Evolutionary conservation across 2,113 vertebrate genomes (phyloP).

Genomic region (Mustela lutreola): DNA sequence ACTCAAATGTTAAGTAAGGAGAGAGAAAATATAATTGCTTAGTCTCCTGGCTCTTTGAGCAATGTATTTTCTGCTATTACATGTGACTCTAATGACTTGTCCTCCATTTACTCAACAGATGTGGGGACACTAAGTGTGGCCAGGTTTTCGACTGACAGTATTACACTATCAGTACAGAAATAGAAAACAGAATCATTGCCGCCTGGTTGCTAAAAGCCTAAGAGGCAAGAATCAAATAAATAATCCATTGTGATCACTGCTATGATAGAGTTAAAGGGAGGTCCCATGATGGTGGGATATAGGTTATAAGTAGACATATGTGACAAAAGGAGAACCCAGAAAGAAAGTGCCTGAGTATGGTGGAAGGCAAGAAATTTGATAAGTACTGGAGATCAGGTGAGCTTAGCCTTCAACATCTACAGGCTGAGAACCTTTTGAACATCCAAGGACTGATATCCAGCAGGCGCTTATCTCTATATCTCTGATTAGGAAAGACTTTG

Average conservation of each 20-base stretch:
- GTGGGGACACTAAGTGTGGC: not conserved
- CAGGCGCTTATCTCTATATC: not conserved
- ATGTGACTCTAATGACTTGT: not conserved
- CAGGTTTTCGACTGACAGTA: not conserved
- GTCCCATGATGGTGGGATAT: rapidly evolving
- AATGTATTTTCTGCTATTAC: not conserved
- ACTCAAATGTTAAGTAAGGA: not conserved
- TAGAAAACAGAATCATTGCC: not conserved
- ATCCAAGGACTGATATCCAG: not conserved
- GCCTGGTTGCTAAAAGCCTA: not conserved
- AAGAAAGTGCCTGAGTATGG: not conserved
- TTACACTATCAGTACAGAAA: not conserved
- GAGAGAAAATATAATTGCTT: not conserved
- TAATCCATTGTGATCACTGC: not conserved
- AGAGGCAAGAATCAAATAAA: not conserved
- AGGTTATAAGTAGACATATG: not conserved
- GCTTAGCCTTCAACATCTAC: not conserved
- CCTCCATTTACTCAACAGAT: not conserved
- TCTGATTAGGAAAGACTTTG: not conserved
- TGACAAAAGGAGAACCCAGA: not conserved
- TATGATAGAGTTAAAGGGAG: not conserved
- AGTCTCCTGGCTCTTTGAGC: not conserved
- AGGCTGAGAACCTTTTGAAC: not conserved
- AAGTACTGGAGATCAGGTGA: not conserved
- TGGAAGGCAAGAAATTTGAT: not conserved